A percentile compares a stretch with the other conserved stretches of the same genome.
Conservation (phyloP, 64 coral and sea anemone genomes). For the Astreopora myriophthalma region DNA sequence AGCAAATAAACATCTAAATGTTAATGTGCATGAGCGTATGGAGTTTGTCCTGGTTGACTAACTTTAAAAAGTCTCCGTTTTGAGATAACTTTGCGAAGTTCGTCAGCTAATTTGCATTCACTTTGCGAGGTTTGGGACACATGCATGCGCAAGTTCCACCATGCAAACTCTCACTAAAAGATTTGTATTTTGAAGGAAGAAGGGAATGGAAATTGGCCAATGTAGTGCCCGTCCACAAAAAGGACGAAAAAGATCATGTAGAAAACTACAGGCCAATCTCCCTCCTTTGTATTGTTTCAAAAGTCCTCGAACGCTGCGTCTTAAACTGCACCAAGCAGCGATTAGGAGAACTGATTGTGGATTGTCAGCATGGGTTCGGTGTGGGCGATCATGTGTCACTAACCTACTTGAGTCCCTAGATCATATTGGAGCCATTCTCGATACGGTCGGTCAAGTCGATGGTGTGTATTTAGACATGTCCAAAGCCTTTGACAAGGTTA, state of each 20-base stretch:
- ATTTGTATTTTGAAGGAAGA: background rate
- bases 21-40: background rate
- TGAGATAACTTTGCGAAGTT: background rate
- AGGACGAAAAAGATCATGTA: too few species aligned
- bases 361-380: background rate
- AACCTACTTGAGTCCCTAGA: background rate
- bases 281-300: too few species aligned
- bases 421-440: constrained; percentile 17
- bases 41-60: background rate
- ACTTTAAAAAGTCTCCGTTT: background rate
- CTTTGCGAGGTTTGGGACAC: background rate
- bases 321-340: too few species aligned
- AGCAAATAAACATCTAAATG: background rate
- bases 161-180: background rate
- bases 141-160: background rate
- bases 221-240: too few species aligned
- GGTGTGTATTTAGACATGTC: constrained; percentile 50
- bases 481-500: constrained; percentile 59
- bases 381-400: background rate
- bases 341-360: background rate
- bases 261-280: too few species aligned
- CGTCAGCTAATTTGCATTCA: background rate
- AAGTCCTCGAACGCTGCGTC: too few species aligned
- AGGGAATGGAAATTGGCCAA: too few species aligned
- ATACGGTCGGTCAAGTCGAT: constrained; percentile 39